Evolutionary conservation across 2,888 invertebrate genomes (phyloP), one percentile per base, ranked within the genome.

Genomic region (Charanyca ferruginea): DNA sequence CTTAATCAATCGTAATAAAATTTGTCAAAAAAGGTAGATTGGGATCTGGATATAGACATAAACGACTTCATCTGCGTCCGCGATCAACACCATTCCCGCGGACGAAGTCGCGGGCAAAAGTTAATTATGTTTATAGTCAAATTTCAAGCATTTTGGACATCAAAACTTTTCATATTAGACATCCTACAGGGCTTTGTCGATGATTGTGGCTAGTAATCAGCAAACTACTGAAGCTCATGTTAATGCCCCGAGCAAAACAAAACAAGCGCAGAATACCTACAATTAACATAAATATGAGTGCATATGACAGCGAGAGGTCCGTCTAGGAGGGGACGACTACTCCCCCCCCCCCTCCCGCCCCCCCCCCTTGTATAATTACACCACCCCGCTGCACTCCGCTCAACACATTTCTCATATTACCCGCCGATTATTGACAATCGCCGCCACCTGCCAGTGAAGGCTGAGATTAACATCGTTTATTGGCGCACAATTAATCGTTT

Each of bases 401-500:
- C 65, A 66, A 71, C 82, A 87, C 86, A 88, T 89, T 89, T 81
- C 85, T 87, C 86, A 86, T 87, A 85, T 75, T 65, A 49, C 79
- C 83, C 83, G 77, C 79, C 83, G 82, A 89, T 90, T 92, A 91
- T 93, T 90, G 91, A 89, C 89, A 91, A 89, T 87, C 83, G 87
- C 85, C 87, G 80, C 84, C 91, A 93, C 93, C 94, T 94, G 94
- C 89, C 80, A 63, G 89, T 92, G 94, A 94, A 92, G 86, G 91
- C 91, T 89, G 80, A 89, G 89, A 94, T 93, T 93, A 93, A 90
- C 91, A 91, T 93, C 91, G 90, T 88, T 90, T 90, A 91, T 90
- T 87, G 90, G 84, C 78, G 73, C 79, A 81, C 90, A 84, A 90
- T 92, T 93, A 93, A 92, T 94, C 87, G 91, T 87, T 89, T 87